phyloP scores from a whole-genome alignment of 1,140 invertebrate genomes.

The Cepaea nemoralis region DNA sequence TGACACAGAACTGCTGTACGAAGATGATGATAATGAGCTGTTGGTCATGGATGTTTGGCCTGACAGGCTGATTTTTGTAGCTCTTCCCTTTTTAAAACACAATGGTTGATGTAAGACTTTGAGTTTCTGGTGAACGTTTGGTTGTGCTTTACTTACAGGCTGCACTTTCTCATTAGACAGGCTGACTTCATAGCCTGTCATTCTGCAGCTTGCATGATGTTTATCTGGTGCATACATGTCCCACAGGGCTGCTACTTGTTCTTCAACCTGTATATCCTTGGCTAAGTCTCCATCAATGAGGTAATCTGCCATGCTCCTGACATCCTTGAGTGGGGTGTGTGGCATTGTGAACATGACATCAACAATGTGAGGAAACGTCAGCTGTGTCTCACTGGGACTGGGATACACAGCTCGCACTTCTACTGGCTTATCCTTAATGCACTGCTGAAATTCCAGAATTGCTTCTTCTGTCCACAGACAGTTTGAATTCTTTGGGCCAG shows the following conservation, averaged over 20 bases:
- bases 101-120: background rate
- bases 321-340: background rate
- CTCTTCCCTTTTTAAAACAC: background rate
- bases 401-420: background rate
- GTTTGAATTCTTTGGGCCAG: slow-evolving; percentile 11
- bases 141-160: background rate
- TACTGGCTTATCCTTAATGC: background rate
- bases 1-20: background rate
- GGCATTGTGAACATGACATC: slow-evolving; percentile 11
- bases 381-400: background rate
- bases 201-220: background rate
- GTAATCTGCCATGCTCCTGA: background rate
- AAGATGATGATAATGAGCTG: background rate
- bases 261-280: background rate
- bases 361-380: background rate
- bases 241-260: background rate
- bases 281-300: background rate
- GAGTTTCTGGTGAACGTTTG: background rate
- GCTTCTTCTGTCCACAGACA: slow-evolving; percentile 31
- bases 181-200: background rate
- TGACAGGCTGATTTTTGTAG: background rate
- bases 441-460: slow-evolving; percentile 23
- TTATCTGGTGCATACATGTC: background rate
- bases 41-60: background rate
- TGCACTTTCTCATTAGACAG: background rate